These are phyloP conservation scores for Theretra japonica DNA, from an alignment of 2,888 invertebrate species.

Conservation along the genomic window DNA sequence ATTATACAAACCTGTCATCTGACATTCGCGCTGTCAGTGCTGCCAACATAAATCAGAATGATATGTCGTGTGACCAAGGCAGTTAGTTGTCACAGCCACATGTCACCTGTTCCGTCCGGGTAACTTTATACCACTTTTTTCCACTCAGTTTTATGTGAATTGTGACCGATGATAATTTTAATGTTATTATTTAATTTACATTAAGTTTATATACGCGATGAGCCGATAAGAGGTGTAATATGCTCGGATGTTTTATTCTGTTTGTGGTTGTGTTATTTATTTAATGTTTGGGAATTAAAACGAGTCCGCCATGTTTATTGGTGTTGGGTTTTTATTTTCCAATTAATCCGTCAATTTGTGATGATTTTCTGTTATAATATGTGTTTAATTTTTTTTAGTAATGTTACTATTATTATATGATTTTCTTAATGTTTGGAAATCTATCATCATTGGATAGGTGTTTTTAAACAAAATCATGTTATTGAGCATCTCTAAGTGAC, in stretches of 20 bases:
- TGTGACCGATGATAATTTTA: slow-evolving; percentile 49
- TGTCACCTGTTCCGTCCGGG: slow-evolving; percentile 37
- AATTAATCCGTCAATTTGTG: not conserved
- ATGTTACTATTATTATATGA: too few relatives aligned
- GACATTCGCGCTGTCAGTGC: slow-evolving; percentile 34
- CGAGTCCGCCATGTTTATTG: slow-evolving; percentile 13
- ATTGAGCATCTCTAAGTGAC: too few relatives aligned
- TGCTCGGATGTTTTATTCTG: not conserved
- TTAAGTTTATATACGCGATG: slow-evolving; percentile 33
- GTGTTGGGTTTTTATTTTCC: slow-evolving; percentile 9
- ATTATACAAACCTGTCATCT: slow-evolving; percentile 40
- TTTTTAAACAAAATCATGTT: too few relatives aligned
- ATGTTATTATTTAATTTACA: slow-evolving; percentile 51
- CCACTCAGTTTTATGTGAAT: slow-evolving; percentile 39
- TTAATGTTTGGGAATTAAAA: not conserved
- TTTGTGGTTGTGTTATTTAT: not conserved
- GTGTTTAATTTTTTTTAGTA: too few relatives aligned
- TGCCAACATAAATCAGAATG: slow-evolving; percentile 47
- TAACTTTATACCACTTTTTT: slow-evolving; percentile 35
- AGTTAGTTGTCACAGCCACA: slow-evolving; percentile 45
- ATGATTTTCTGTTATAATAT: too few relatives aligned
- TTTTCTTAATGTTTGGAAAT: too few relatives aligned
- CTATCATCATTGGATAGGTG: too few relatives aligned
- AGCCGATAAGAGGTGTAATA: not conserved
- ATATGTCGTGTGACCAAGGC: slow-evolving; percentile 48